A percentile compares a stretch with the other conserved stretches of the same genome.
phyloP scores from a whole-genome alignment of 53 echinoderm and acorn worm genomes.

The Arbacia lixula region DNA sequence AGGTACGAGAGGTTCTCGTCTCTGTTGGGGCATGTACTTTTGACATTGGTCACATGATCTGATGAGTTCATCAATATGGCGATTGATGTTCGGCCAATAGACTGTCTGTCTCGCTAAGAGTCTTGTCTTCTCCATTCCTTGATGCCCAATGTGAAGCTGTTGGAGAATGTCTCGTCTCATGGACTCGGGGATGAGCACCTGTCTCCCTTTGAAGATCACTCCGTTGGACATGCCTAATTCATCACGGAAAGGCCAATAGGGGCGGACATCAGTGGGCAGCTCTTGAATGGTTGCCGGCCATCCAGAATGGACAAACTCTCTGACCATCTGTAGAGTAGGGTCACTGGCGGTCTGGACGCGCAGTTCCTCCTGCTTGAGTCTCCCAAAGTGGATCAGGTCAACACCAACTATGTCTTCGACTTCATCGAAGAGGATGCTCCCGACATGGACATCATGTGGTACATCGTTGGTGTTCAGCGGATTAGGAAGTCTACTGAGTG shows the following conservation, averaged over 20 bases:
- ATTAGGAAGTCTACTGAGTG: constrained; percentile 69
- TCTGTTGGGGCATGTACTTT: not conserved
- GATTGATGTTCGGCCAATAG: constrained; percentile 71
- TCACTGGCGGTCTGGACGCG: constrained; percentile 6
- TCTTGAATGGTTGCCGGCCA: constrained; percentile 34
- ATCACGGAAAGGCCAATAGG: constrained; percentile 40
- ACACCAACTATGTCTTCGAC: not conserved
- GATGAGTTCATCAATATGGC: constrained; percentile 41
- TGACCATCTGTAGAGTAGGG: constrained; percentile 6
- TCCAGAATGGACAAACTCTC: constrained; percentile 41
- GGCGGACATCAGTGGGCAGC: not conserved
- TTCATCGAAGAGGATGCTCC: constrained; percentile 10
- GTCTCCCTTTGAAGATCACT: constrained; percentile 57
- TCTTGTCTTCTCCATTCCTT: constrained; percentile 43
- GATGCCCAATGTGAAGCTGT: constrained; percentile 64
- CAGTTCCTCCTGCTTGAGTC: constrained; percentile 16
- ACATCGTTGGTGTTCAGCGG: constrained; percentile 35
- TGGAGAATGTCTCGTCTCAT: constrained; percentile 52
- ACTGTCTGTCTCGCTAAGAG: constrained; percentile 62
- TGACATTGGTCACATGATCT: constrained; percentile 38
- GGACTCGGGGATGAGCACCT: constrained; percentile 44
- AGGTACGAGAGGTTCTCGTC: constrained; percentile 13
- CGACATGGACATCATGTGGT: constrained; percentile 42
- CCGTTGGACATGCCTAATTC: constrained; percentile 51
- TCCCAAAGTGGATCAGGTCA: constrained; percentile 37